phyloP scores from a whole-genome alignment of 2,113 vertebrate genomes.

The Sigmodon hispidus region DNA sequence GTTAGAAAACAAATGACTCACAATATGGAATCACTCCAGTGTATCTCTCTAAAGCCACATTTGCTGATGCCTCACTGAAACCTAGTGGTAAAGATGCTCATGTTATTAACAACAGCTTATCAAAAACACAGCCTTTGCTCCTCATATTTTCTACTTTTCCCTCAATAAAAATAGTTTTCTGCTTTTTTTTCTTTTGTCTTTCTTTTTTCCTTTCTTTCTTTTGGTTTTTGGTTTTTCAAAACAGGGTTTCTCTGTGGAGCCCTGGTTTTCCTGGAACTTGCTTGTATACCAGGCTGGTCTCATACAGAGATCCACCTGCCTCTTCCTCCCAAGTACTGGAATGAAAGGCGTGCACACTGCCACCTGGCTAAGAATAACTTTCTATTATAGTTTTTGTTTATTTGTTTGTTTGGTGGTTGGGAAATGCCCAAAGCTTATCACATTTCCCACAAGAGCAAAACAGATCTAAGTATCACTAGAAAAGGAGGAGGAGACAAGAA shows the following conservation, averaged over 20 bases:
- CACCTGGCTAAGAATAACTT: not conserved
- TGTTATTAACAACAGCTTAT: constrained; percentile 52
- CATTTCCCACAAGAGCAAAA: not conserved
- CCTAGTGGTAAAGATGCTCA: constrained; percentile 41
- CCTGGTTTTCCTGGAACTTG: not conserved
- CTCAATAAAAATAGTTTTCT: not conserved
- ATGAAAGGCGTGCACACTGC: not conserved
- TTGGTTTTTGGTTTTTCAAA: not conserved
- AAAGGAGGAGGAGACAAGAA: not conserved
- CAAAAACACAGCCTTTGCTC: not conserved
- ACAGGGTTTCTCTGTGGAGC: not conserved
- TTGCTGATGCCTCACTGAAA: constrained; percentile 54
- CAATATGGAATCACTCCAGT: constrained; percentile 54
- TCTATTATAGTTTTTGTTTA: not conserved
- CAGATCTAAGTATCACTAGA: not conserved
- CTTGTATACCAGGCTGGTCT: not conserved
- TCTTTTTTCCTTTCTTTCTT: not conserved
- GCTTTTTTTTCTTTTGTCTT: too few relatives aligned
- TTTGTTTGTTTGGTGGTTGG: not conserved
- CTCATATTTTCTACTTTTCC: constrained; percentile 5
- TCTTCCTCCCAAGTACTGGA: not conserved
- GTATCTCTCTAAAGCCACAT: constrained; percentile 49
- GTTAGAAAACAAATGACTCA: constrained; percentile 64
- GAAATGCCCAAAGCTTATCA: not conserved
- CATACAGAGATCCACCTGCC: not conserved